Percentiles rank a stretch among this genome's conserved stretches.
Evolutionary conservation across 2,888 invertebrate genomes (phyloP).

Genomic region (Lamellibrachia columna): DNA sequence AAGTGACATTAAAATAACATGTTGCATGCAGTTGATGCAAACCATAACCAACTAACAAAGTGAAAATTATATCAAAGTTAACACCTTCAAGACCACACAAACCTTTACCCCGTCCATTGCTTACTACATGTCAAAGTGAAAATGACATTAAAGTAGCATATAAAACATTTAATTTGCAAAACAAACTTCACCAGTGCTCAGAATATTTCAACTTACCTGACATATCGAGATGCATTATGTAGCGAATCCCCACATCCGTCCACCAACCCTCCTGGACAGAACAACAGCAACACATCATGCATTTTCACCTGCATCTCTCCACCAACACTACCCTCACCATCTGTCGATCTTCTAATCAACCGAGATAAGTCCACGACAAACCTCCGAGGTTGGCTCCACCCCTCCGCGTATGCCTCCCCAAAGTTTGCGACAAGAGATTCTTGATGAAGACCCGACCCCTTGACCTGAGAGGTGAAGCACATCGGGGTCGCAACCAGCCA

Average conservation of each 20-base stretch:
- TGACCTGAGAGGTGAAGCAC: background rate
- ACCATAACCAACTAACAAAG: background rate
- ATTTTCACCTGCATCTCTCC: background rate
- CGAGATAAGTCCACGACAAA: constrained; percentile 33
- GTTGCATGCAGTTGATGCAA: too few relatives aligned
- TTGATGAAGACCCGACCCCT: background rate
- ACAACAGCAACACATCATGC: background rate
- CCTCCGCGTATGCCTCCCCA: constrained; percentile 29
- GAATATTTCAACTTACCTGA: background rate
- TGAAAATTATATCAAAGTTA: background rate
- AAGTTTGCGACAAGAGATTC: background rate
- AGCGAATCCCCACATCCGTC: background rate
- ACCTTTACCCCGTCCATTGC: background rate
- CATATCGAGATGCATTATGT: background rate
- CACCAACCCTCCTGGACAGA: background rate
- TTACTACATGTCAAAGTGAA: background rate
- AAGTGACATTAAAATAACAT: too few relatives aligned
- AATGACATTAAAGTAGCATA: too few relatives aligned
- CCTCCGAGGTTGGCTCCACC: constrained; percentile 32
- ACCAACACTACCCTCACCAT: background rate
- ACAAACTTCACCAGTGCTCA: background rate
- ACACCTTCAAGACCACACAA: background rate
- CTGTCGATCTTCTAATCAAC: constrained; percentile 4
- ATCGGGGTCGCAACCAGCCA: background rate
- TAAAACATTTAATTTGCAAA: background rate